phyloP scores from a whole-genome alignment of 2,888 invertebrate species.

The Scaptomyza reducta region DNA sequence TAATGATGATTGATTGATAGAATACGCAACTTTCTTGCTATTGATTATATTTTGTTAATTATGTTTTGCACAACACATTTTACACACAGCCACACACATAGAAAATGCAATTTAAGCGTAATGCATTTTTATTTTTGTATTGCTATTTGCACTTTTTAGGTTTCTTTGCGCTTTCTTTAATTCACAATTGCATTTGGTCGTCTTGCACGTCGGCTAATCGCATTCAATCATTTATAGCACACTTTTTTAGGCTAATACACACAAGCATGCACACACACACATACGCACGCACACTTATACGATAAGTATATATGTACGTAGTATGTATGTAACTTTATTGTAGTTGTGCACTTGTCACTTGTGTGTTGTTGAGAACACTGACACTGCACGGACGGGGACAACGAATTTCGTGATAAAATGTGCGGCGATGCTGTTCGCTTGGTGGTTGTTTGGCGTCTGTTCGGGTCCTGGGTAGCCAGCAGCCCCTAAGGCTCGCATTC shows the following conservation, averaged over 20 bases:
- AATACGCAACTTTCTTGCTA: slow-evolving; percentile 24
- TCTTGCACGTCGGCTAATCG: slow-evolving; percentile 50
- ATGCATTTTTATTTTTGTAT: slow-evolving; percentile 27
- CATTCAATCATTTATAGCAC: slow-evolving; percentile 65
- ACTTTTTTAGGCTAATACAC: slow-evolving; percentile 49
- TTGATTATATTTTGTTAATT: slow-evolving; percentile 4
- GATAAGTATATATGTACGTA: slow-evolving; percentile 7
- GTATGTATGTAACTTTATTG: slow-evolving; percentile 17
- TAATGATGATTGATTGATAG: slow-evolving; percentile 18
- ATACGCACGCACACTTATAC: background rate
- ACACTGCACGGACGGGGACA: slow-evolving; percentile 45
- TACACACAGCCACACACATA: background rate
- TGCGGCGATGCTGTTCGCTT: slow-evolving; percentile 59
- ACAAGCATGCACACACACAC: background rate
- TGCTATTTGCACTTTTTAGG: slow-evolving; percentile 60
- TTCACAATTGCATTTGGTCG: slow-evolving; percentile 56
- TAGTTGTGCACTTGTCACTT: slow-evolving; percentile 55
- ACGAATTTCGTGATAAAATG: slow-evolving; percentile 3
- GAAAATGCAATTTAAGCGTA: slow-evolving; percentile 33
- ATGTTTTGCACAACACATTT: slow-evolving; percentile 12
- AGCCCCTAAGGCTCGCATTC: slow-evolving; percentile 18
- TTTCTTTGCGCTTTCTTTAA: slow-evolving; percentile 35
- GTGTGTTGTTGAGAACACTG: slow-evolving; percentile 37
- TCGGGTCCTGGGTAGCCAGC: slow-evolving; percentile 44
- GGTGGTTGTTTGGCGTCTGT: slow-evolving; percentile 68